Percentiles rank a stretch among this genome's conserved stretches.
Evolutionary conservation across 2,888 invertebrate species (phyloP).

Genomic region (Nebria salina): DNA sequence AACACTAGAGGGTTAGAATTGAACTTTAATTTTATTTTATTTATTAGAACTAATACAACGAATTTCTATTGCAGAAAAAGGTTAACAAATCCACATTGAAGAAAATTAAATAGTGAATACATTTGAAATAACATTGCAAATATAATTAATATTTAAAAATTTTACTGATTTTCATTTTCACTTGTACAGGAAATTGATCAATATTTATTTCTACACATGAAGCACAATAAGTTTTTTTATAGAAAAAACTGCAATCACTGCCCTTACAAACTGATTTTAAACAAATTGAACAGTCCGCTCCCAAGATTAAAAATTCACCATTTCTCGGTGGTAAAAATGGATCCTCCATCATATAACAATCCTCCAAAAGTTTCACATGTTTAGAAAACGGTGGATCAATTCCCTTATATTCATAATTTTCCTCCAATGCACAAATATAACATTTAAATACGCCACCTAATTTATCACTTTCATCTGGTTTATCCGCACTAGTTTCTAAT

Average conservation of each 20-base stretch:
- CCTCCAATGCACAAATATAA: constrained; percentile 71
- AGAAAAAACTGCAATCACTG: constrained; percentile 82
- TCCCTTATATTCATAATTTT: constrained; percentile 81
- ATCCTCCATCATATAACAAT: constrained; percentile 84
- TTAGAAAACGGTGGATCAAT: constrained; percentile 77
- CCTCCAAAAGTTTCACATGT: constrained; percentile 73
- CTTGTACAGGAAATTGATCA: constrained; percentile 73
- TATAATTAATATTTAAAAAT: constrained; percentile 52
- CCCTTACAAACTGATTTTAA: constrained; percentile 75
- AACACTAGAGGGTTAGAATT: no score
- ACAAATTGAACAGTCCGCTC: constrained; percentile 79
- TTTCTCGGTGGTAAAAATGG: constrained; percentile 81
- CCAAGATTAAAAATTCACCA: constrained; percentile 81
- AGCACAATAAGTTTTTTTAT: constrained; percentile 77
- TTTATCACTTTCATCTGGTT: constrained; percentile 14
- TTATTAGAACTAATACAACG: neutral
- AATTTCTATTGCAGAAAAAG: constrained; percentile 53
- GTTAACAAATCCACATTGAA: constrained; percentile 52
- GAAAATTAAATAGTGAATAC: constrained; percentile 51
- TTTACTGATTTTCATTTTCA: constrained; percentile 71
- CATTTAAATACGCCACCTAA: constrained; percentile 68
- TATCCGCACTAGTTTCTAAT: neutral
- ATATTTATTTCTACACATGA: constrained; percentile 71
- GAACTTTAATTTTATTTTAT: neutral
- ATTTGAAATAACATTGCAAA: constrained; percentile 62